These are phyloP conservation scores for Acropternis orthonyx DNA, from an alignment of 2,797 vertebrate species.

Conservation along the genomic window DNA sequence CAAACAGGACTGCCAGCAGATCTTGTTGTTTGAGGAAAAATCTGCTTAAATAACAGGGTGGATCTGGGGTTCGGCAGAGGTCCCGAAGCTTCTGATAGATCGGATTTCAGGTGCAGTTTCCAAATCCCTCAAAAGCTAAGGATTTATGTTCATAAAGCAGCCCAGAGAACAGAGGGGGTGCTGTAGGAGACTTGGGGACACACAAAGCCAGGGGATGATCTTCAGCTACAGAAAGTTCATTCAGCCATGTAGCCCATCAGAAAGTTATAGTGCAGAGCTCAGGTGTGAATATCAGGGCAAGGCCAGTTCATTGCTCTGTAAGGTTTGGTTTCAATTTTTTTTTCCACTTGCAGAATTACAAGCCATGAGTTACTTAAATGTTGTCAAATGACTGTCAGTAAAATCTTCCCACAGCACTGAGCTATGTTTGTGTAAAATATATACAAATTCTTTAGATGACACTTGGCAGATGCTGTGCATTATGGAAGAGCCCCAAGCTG, in stretches of 20 bases:
- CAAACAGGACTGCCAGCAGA: background rate
- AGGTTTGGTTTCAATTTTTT: background rate
- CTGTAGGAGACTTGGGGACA: background rate
- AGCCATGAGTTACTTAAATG: background rate
- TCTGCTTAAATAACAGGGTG: background rate
- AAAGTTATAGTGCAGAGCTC: background rate
- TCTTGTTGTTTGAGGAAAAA: background rate
- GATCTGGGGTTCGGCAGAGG: background rate
- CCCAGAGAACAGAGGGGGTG: background rate
- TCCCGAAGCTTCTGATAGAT: background rate
- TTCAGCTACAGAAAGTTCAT: background rate
- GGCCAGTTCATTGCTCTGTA: fast-evolving
- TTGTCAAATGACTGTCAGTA: background rate
- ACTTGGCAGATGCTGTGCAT: background rate
- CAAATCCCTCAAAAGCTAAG: background rate
- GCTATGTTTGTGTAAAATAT: background rate
- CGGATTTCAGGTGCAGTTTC: background rate
- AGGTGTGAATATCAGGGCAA: background rate
- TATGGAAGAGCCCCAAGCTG: background rate
- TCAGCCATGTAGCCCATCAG: background rate
- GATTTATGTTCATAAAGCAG: background rate
- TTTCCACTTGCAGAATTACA: background rate
- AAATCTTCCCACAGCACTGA: background rate
- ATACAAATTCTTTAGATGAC: background rate
- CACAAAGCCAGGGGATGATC: background rate